Percentiles rank a stretch among this genome's conserved stretches.
phyloP scores from a whole-genome alignment of 2,888 invertebrate genomes.

The Melikaiella ostensackeni region DNA sequence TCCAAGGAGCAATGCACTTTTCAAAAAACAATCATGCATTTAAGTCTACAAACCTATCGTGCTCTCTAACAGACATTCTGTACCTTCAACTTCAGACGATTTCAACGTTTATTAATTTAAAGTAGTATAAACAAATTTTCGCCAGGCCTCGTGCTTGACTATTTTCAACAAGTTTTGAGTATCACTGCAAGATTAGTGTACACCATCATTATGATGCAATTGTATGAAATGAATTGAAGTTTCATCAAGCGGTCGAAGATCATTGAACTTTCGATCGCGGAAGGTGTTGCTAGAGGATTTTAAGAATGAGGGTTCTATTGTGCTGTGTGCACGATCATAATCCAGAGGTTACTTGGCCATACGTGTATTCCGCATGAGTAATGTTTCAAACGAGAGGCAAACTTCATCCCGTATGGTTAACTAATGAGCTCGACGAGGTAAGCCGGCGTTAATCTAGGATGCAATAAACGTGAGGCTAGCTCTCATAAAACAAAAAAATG shows the following conservation, averaged over 20 bases:
- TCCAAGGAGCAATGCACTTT: slow-evolving; percentile 11
- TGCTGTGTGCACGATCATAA: slow-evolving; percentile 29
- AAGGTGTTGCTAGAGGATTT: background rate
- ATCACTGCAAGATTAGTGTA: too few species aligned
- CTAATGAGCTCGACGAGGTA: slow-evolving; percentile 65
- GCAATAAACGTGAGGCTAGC: slow-evolving; percentile 62
- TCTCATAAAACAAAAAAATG: slow-evolving; percentile 54
- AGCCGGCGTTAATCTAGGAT: slow-evolving; percentile 67
- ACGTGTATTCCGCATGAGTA: slow-evolving; percentile 48
- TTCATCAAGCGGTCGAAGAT: slow-evolving; percentile 10
- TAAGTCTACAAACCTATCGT: background rate
- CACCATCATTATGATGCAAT: too few species aligned
- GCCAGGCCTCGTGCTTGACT: too few species aligned
- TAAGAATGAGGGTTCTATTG: slow-evolving; percentile 11
- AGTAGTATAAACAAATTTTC: too few species aligned
- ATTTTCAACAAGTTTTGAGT: too few species aligned
- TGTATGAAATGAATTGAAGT: slow-evolving; percentile 3
- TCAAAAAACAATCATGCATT: background rate
- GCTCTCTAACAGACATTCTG: background rate
- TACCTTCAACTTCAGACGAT: background rate
- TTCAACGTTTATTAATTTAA: background rate
- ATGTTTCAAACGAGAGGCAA: slow-evolving; percentile 62
- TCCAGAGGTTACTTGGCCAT: slow-evolving; percentile 24
- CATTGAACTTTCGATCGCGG: slow-evolving; percentile 10
- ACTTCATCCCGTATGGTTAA: slow-evolving; percentile 61